Percentiles rank a stretch among this genome's conserved stretches.
These are phyloP conservation scores for Aspidapion aeneum DNA, from an alignment of 2,888 invertebrate species.

Conservation along the genomic window DNA sequence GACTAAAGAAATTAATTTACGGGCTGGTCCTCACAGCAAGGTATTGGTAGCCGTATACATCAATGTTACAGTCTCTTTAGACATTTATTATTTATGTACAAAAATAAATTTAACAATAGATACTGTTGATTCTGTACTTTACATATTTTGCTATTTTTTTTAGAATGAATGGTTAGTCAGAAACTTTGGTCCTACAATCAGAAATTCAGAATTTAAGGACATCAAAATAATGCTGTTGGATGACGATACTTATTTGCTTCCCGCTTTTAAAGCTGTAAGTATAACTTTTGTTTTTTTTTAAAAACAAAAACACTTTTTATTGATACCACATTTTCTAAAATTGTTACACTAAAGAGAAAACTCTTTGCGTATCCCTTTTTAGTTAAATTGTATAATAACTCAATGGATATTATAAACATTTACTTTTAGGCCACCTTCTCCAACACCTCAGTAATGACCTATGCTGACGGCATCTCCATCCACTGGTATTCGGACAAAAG, in stretches of 20 bases:
- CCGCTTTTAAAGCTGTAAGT: conserved; percentile 11
- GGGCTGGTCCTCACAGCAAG: too few species aligned
- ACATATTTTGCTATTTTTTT: not conserved
- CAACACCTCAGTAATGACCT: conserved; percentile 44
- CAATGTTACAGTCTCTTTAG: too few species aligned
- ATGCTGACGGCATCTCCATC: conserved; percentile 68
- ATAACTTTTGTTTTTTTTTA: too few species aligned
- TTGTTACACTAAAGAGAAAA: too few species aligned
- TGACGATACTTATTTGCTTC: conserved; percentile 54
- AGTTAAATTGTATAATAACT: too few species aligned
- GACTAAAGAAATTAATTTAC: too few species aligned
- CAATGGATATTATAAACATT: too few species aligned
- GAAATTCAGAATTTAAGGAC: conserved; percentile 53
- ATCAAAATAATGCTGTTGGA: conserved; percentile 71
- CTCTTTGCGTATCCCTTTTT: too few species aligned
- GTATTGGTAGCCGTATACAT: too few species aligned
- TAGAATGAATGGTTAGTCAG: conserved; percentile 65
- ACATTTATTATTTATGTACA: too few species aligned
- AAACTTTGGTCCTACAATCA: conserved; percentile 71
- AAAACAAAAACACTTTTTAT: too few species aligned
- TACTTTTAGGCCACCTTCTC: not conserved
- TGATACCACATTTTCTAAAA: too few species aligned
- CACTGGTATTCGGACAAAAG: conserved; percentile 77
- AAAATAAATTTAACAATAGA: not conserved
- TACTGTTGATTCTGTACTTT: not conserved